Base-by-base conservation (phyloP, 2,113 vertebrate species). In the Rutilus rutilus region DNA sequence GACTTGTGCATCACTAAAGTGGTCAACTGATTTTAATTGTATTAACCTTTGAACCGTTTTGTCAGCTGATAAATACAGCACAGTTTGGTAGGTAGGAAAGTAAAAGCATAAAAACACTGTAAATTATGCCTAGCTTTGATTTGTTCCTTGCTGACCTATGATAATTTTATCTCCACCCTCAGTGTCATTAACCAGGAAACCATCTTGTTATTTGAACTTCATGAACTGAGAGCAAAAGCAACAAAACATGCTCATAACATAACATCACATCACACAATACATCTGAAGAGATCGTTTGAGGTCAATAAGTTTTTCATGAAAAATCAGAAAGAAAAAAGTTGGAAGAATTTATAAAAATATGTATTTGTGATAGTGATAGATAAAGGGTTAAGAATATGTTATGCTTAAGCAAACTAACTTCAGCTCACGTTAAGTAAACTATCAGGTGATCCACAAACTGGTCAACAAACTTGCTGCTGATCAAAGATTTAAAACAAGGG, bases 381-480 rank as follows among this genome's bases (percentile, higher is more conserved):
- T 25, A 52, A 76, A 19, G 15, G 74, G 6, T 30, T 52, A 79
- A 60, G 30, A 60, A 7, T 4, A 5, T 33, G 10, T 82, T 33
- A 23, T 15, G 19, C 45, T 82, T 54, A 54, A 83, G 19, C 45
- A 82, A 71, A 71, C 17, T n/a, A 54, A 65, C n/a, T 47, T 81
- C 5, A 54, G 21, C 12, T n/a, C 80, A 19, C 33, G 78, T 42
- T 42, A 2, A 10, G 42, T 77, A 81, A 45, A 30, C 78, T 8
- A 9, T 69, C 80, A 52, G 12, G 25, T 69, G 36, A 62, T 47
- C 62, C 25, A 69, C 6, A 33, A 69, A 82, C 45, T 52, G 25
- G 79, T 82, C 33, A 82, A 82, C 81, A 83, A 83, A 83, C 47
- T 27, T 59, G 21, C 30, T 83, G 30, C 21, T 59, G 52, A 42